A percentile compares a stretch with the other conserved stretches of the same genome.
These are phyloP conservation scores for Dynastes grantii DNA, from an alignment of 2,888 invertebrate genomes.

Conservation along the genomic window DNA sequence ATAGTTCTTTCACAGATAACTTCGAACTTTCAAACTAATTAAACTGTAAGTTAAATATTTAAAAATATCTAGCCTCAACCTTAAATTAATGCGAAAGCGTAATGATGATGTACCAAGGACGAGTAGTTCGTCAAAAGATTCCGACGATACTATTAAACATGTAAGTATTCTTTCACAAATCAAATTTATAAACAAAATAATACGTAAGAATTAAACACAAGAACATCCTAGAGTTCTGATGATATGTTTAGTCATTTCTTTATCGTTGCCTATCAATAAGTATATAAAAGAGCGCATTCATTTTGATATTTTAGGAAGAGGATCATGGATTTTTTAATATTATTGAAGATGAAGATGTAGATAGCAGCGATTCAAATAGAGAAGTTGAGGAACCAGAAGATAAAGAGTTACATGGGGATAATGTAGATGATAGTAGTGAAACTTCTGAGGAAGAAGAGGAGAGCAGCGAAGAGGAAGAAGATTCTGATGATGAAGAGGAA, in stretches of 20 bases:
- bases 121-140: not conserved
- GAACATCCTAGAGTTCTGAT: too few relatives aligned
- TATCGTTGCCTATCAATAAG: too few relatives aligned
- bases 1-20: not conserved
- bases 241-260: too few relatives aligned
- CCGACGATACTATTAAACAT: not conserved
- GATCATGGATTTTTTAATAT: constrained; percentile 53
- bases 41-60: not conserved
- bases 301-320: constrained; percentile 23
- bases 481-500: constrained; percentile 41
- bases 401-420: constrained; percentile 35
- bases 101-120: not conserved
- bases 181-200: not conserved
- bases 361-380: constrained; percentile 62
- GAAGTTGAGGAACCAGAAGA: constrained; percentile 71
- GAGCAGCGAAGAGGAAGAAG: constrained; percentile 58
- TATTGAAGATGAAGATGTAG: constrained; percentile 64
- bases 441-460: constrained; percentile 63
- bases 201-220: not conserved
- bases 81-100: constrained; percentile 20
- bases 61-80: constrained; percentile 21
- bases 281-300: too few relatives aligned
- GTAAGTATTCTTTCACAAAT: not conserved
- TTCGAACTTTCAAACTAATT: constrained; percentile 10
- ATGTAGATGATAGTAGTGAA: constrained; percentile 42